Evolutionary conservation across 64 coral and sea anemone genomes (phyloP).

Genomic region (Catalaphyllia jardinei): DNA sequence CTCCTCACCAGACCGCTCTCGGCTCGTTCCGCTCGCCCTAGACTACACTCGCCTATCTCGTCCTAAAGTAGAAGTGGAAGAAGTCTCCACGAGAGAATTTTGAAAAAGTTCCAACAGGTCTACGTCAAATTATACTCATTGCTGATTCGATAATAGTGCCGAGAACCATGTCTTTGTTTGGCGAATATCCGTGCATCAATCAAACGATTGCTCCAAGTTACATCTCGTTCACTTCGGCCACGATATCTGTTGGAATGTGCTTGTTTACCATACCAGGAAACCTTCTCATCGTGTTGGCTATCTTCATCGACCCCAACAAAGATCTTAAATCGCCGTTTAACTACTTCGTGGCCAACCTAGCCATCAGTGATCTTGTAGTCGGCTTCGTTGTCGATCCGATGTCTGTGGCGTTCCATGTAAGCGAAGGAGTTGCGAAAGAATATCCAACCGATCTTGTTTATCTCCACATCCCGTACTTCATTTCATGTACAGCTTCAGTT

Average conservation of each 20-base stretch:
- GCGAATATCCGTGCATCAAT: constrained; percentile 51
- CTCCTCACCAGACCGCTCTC: too few relatives aligned
- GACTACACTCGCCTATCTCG: too few relatives aligned
- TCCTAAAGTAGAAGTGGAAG: too few relatives aligned
- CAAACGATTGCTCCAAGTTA: constrained; percentile 40
- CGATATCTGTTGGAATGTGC: constrained; percentile 39
- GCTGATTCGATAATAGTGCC: not conserved
- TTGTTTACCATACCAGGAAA: constrained; percentile 77
- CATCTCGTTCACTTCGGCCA: constrained; percentile 55
- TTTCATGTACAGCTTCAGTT: constrained; percentile 83
- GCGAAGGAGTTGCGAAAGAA: constrained; percentile 49
- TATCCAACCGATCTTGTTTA: not conserved
- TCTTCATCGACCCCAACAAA: constrained; percentile 77
- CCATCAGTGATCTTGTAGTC: constrained; percentile 68
- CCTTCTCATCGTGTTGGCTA: constrained; percentile 72
- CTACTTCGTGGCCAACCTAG: constrained; percentile 81
- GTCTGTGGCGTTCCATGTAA: constrained; percentile 49
- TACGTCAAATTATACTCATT: not conserved
- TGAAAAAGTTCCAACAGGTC: too few relatives aligned
- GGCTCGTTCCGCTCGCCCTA: too few relatives aligned
- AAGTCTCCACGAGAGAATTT: too few relatives aligned
- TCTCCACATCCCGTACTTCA: constrained; percentile 75
- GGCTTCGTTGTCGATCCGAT: constrained; percentile 76
- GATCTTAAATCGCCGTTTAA: constrained; percentile 81
- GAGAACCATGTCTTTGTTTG: constrained; percentile 32